Conservation (phyloP, 2,797 vertebrate species). For the Distichodus sexfasciatus region DNA sequence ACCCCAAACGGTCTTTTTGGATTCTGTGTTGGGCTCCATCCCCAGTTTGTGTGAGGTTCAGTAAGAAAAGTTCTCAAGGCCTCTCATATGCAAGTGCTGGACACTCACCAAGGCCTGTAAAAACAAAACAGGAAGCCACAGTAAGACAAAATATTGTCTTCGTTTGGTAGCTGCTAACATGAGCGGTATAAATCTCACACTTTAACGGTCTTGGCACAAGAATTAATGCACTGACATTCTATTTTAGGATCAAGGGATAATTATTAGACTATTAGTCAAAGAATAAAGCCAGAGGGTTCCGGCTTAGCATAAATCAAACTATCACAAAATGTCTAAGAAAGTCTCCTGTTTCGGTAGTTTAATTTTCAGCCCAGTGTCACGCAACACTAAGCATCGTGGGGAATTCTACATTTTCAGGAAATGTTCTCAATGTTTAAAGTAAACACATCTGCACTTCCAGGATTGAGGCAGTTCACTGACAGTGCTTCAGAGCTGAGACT, state of each 20-base stretch:
- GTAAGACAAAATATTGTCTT: no score
- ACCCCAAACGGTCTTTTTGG: slow-evolving; percentile 64
- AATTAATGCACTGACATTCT: no score
- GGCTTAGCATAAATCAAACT: not conserved
- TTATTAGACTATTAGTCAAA: not conserved
- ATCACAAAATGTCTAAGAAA: not conserved
- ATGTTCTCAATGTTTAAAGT: no score
- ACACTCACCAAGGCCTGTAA: slow-evolving; percentile 26
- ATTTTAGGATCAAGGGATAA: no score
- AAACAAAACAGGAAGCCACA: not conserved
- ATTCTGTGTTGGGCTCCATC: slow-evolving; percentile 23
- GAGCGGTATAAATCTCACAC: no score
- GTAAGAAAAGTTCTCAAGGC: not conserved
- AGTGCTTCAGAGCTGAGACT: no score
- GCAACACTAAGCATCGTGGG: no score
- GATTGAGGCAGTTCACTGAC: no score
- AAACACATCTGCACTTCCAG: no score
- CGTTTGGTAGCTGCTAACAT: no score
- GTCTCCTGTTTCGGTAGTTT: not conserved
- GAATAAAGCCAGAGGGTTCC: not conserved
- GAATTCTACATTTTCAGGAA: no score
- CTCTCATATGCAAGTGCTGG: slow-evolving; percentile 9
- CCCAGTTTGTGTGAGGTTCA: not conserved
- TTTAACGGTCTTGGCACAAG: no score
- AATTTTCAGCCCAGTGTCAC: not conserved